Base-by-base conservation (phyloP, 2,797 vertebrate genomes). In the Oryzias sinensis region DNA sequence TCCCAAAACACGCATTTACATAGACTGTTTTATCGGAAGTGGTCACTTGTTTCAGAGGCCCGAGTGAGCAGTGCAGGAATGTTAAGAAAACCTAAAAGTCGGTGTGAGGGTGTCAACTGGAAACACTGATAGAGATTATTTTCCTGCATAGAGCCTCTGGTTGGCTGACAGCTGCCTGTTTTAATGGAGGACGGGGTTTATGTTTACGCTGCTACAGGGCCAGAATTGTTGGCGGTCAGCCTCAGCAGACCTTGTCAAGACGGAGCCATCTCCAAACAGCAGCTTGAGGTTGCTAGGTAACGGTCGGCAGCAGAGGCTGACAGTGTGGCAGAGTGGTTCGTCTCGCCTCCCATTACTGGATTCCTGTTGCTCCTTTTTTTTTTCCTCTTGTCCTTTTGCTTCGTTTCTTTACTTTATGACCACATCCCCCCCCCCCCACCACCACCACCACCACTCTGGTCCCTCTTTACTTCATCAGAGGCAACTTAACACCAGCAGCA, bases 211-310 rank as follows among this genome's bases (percentile, higher is more conserved):
- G 53, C 54, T 70, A 61, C 76, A 76, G 46, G 62, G 59, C 63
- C 20, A 17, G 61, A 70, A 58, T 73, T 56, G 77, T 59, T 70
- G 72, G 62, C 37, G 64, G 81, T 75, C 55, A 52, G 46, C 70
- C 48, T 47, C 65, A 8, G 24, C 76, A 53, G 37, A 46, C 62
- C 74, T 65, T 63, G 79, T 81, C 75, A 76, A 67, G 69, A 80
- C 56, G 63, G 49, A 74, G 78, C 83, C 76, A 74, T 88, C 81
- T 76, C 78, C 82, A 79, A 77, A 83, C 79, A 66, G 80, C 84
- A 76, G 85, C 78, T 76, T 79, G 63, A 82, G 50, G 88, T 91
- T 90, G 89, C 90, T 88, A 88, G 87, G 89, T 69, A 85, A 90
- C 87, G 68, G 9, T 53, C 72, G 61, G 74, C 76, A 71, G 82